Base-by-base conservation (phyloP, 2,888 invertebrate species). In the Horisme vitalbata region DNA sequence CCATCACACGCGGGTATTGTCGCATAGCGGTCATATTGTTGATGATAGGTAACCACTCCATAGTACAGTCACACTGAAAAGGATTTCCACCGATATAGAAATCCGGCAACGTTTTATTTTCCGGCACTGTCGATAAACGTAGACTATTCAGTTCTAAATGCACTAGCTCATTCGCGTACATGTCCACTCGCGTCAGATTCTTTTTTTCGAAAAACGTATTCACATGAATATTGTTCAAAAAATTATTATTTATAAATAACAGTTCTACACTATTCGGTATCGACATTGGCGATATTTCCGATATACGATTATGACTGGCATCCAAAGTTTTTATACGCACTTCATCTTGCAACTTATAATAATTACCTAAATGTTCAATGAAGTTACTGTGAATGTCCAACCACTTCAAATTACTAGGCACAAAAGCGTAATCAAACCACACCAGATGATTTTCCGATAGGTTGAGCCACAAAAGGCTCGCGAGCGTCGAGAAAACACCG, bases 81-180 rank as follows among this genome's bases (percentile, higher is more conserved):
- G 98, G 97, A 83, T 98, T 98, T 33, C 96, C 96, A 53, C 96
- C 97, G 59, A 98, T 91, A 79, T 96, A 97, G 80, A 98, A 95
- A 78, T 97, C 96, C 0, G 97, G 96, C 58, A 96, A 89, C 9
- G 93, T 91, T 71, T 94, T 94, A 62, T 94, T 94, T 33, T 89
- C 90, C 10, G 94, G 92, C 63, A 95, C 93, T 39, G 93, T 91
- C n/a, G 94, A 92, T 59, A 96, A 91, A 44, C 96, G 92, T 61
- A 97, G 87, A 57, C 96, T 94, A 68, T 95, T 95, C 63, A 96
- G 82, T 62, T 96, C 95, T 83, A 97, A 90, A 71, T 94, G 95
- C 66, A 94, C 93, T 71, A 97, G 87, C 76, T 95, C 94, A 79
- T 97, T 97, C 12, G 96, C 95, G 75, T 96, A 96, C 92, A 97